Evolutionary conservation across 2,888 invertebrate species (phyloP).

Genomic region (Choreutis nemorana): DNA sequence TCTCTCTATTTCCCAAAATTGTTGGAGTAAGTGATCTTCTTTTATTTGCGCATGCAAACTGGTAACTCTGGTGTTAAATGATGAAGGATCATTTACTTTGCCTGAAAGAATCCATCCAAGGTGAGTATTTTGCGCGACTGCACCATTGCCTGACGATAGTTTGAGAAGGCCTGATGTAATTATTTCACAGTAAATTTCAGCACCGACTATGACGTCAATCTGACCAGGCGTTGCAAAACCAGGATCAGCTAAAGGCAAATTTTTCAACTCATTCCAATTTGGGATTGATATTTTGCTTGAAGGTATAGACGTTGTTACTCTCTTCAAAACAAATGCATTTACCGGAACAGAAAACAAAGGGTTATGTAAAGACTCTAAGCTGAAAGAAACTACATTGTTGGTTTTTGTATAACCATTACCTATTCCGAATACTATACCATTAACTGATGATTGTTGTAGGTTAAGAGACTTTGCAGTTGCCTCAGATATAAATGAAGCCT

Average conservation of each 20-base stretch:
- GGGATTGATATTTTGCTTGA: no score
- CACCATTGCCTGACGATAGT: constrained; percentile 6
- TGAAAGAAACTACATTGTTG: no score
- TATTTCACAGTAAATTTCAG: constrained; percentile 7
- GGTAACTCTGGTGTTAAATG: no score
- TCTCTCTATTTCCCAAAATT: constrained; percentile 12
- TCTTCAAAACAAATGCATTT: constrained; percentile 12
- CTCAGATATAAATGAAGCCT: no score
- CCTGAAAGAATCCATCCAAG: constrained; percentile 15
- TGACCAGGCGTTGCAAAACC: constrained; percentile 5
- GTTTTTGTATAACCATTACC: no score
- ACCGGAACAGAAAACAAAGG: no score
- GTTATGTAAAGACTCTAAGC: no score
- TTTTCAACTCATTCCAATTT: constrained; percentile 3
- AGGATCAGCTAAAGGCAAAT: constrained; percentile 8
- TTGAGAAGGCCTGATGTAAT: constrained; percentile 5
- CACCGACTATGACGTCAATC: constrained; percentile 9
- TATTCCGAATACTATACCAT: no score
- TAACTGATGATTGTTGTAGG: no score
- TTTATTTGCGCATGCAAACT: constrained; percentile 5
- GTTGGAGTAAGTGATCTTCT: constrained; percentile 8
- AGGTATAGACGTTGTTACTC: constrained; percentile 9
- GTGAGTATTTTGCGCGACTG: constrained; percentile 10
- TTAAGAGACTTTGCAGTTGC: no score
- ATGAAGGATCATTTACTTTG: neutral